Conservation (phyloP, 23 tunicate species). For the Phallusia fumigata region DNA sequence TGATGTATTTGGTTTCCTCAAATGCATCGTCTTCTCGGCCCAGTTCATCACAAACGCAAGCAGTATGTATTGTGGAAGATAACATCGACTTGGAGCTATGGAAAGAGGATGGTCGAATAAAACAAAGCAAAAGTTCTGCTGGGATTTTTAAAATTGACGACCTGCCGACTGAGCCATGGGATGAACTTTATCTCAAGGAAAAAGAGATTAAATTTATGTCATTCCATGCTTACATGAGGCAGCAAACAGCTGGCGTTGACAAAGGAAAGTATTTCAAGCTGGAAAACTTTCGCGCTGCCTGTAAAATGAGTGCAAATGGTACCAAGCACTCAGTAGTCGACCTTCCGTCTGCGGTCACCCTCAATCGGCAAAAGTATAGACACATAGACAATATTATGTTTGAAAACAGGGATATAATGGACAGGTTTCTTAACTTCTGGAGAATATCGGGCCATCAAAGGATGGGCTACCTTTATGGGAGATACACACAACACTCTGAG, state of each 20-base stretch:
- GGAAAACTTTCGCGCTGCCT: slow-evolving; percentile 69
- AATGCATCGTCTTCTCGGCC: not conserved
- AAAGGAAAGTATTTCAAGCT: slow-evolving; percentile 91
- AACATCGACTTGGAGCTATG: slow-evolving; percentile 66
- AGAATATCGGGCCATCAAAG: slow-evolving; percentile 70
- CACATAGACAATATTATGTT: slow-evolving; percentile 93
- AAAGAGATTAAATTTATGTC: slow-evolving; percentile 91
- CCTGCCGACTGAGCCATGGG: slow-evolving; percentile 87
- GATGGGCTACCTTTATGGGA: slow-evolving; percentile 82
- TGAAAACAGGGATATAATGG: slow-evolving; percentile 86
- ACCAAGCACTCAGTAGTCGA: slow-evolving; percentile 55
- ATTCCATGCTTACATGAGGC: slow-evolving; percentile 91
- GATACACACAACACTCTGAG: slow-evolving; percentile 70
- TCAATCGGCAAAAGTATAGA: slow-evolving; percentile 85
- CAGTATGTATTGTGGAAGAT: slow-evolving; percentile 41
- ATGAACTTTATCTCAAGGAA: slow-evolving; percentile 68
- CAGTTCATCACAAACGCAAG: not conserved
- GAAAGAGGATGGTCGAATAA: slow-evolving; percentile 78
- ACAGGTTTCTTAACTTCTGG: slow-evolving; percentile 87
- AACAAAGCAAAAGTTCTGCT: not conserved
- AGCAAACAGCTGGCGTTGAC: slow-evolving; percentile 90
- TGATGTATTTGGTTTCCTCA: slow-evolving; percentile 33
- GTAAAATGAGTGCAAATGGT: slow-evolving; percentile 43
- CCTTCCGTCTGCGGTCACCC: slow-evolving; percentile 82
- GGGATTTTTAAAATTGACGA: slow-evolving; percentile 82